A percentile compares a stretch with the other conserved stretches of the same genome.
Conservation (phyloP, 2,797 vertebrate species). For the Cyclopterus lumpus region DNA sequence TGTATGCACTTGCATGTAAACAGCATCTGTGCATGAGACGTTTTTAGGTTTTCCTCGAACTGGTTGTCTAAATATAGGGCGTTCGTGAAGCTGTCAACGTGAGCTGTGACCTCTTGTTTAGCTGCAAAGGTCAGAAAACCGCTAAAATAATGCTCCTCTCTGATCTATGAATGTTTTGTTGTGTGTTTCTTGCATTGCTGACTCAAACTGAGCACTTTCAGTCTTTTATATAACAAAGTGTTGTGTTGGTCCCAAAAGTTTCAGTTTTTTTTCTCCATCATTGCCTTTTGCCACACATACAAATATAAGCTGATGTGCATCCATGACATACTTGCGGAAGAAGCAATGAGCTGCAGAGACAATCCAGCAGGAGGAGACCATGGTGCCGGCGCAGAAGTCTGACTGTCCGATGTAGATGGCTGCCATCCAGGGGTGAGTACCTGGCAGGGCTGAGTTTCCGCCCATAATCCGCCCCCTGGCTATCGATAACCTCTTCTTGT, state of each 20-base stretch:
- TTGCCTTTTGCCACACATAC: not conserved
- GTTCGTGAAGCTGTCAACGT: constrained; percentile 47
- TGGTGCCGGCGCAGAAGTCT: constrained; percentile 90
- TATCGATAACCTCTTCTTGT: constrained; percentile 84
- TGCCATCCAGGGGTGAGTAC: constrained; percentile 94
- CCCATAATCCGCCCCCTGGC: constrained; percentile 88
- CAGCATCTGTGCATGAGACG: constrained; percentile 26
- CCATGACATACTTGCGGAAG: constrained; percentile 84
- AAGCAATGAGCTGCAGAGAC: constrained; percentile 95
- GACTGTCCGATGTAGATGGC: constrained; percentile 88
- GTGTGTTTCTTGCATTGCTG: not conserved
- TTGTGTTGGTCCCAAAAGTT: not conserved
- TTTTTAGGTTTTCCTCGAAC: constrained; percentile 66
- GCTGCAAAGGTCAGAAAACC: not conserved
- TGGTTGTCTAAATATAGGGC: constrained; percentile 62
- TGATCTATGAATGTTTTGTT: not conserved
- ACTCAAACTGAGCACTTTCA: constrained; percentile 3
- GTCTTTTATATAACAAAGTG: not conserved
- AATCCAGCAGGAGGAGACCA: constrained; percentile 93
- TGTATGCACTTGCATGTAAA: constrained; percentile 31
- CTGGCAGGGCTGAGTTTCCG: constrained; percentile 87
- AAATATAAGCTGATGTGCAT: not conserved
- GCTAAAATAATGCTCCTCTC: not conserved
- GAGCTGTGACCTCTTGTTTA: constrained; percentile 1
- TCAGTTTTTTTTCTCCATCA: constrained; percentile 1